Evolutionary conservation across 2,797 vertebrate genomes (phyloP).

Genomic region (Brachyalestes nurse): DNA sequence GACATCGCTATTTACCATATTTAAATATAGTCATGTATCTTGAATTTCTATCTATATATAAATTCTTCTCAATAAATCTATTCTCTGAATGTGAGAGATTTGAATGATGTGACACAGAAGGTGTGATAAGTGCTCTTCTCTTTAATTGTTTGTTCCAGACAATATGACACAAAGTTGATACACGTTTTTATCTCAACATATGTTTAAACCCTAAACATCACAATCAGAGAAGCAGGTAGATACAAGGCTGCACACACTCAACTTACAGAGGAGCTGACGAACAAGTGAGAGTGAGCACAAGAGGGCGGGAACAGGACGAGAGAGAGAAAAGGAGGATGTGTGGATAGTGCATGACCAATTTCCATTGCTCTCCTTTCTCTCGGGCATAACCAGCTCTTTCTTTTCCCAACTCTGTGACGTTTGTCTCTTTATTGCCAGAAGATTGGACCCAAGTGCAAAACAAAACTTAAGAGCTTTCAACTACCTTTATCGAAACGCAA

Average conservation of each 20-base stretch:
- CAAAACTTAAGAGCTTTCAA: constrained; percentile 11
- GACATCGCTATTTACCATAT: too few relatives aligned
- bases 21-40: too few relatives aligned
- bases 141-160: constrained; percentile 75
- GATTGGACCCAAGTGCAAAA: constrained; percentile 61
- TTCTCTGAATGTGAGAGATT: not conserved
- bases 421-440: constrained; percentile 42
- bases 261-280: constrained; percentile 50
- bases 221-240: constrained; percentile 70
- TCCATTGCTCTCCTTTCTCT: not conserved
- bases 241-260: constrained; percentile 47
- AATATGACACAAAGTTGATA: constrained; percentile 64
- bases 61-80: too few relatives aligned
- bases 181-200: constrained; percentile 57
- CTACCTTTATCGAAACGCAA: not conserved
- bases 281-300: constrained; percentile 21
- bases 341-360: not conserved
- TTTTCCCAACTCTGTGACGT: not conserved
- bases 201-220: constrained; percentile 56
- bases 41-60: too few relatives aligned
- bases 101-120: constrained; percentile 7
- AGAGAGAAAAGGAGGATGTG: not conserved
- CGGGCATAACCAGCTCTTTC: not conserved
- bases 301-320: constrained; percentile 20
- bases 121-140: constrained; percentile 59